Percentiles rank a stretch among this genome's conserved stretches.
Evolutionary conservation across 2,113 vertebrate genomes (phyloP).

Genomic region (Polypterus senegalus): DNA sequence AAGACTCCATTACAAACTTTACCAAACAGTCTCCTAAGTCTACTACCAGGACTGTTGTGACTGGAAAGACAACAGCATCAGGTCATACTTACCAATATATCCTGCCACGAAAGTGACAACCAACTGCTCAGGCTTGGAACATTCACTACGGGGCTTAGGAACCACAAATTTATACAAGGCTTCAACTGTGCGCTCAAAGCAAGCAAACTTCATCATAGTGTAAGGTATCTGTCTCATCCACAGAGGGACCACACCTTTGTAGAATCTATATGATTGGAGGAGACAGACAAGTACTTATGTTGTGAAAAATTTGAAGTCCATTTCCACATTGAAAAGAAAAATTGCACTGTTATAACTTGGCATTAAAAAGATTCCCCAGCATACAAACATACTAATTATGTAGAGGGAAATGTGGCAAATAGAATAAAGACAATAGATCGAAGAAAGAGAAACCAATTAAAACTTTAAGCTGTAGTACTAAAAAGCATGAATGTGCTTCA

Average conservation of each 20-base stretch:
- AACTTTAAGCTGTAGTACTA: no score
- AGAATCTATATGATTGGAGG: slow-evolving; percentile 62
- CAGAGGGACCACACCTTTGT: slow-evolving; percentile 88
- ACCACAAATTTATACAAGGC: slow-evolving; percentile 81
- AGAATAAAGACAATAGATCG: no score
- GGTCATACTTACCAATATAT: slow-evolving; percentile 76
- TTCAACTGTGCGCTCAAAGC: slow-evolving; percentile 96
- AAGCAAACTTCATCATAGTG: slow-evolving; percentile 99
- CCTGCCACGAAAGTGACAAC: slow-evolving; percentile 90
- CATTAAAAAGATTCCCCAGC: background rate
- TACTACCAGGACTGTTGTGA: no score
- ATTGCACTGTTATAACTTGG: background rate
- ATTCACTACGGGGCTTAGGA: slow-evolving; percentile 89
- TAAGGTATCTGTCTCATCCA: slow-evolving; percentile 99
- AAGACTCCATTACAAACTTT: no score
- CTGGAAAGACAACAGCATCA: background rate
- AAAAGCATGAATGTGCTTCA: no score
- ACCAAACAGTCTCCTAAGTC: no score
- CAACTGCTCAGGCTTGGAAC: slow-evolving; percentile 79
- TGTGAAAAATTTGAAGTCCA: background rate
- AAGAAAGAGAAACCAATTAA: no score
- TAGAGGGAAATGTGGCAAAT: no score
- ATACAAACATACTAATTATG: no score
- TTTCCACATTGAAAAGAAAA: background rate
- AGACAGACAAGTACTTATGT: slow-evolving; percentile 10